Evolutionary conservation across 2,113 vertebrate genomes (phyloP), one percentile per base, ranked within the genome.

Genomic region (Murina feae): DNA sequence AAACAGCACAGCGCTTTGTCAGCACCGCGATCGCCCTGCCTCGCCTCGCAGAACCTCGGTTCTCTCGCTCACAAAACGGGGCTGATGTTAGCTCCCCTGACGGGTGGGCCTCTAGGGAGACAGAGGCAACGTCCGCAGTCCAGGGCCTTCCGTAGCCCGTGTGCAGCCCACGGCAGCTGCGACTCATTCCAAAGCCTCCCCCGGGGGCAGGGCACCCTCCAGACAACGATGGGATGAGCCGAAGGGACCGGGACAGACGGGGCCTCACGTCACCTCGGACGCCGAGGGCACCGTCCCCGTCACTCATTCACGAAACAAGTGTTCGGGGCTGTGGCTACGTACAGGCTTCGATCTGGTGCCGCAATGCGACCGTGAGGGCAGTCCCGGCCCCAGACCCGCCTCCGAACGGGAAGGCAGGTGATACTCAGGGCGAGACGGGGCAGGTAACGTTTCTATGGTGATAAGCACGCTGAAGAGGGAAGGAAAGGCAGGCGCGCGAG

Each of bases 11-110:
- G 20, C 6, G 28, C 7, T 39, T 47, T 1, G 4, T 25, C 16
- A 32, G 5, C 1, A 4, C 35, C 21, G 39, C 23, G 66, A 1
- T 30, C 1, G 9, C 16, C 28, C 21, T 30, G n/a, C n/a, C n/a
- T 6, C 17, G 16, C 28, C 44, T 69, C 35, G 16, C 0, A 0
- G 51, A 76, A 23, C 17, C 37, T 49, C 28, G 1, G 88, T n/a
- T 32, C 71, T 55, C 74, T 80, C 5, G 0, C 51, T 71, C 17
- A 66, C 32, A 37, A 82, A 83, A 44, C 5, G 44, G 72, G 28
- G 39, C 30, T 14, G 17, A 55, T 16, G 58, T 30, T 5, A 76
- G n/a, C 13, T 23, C 32, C 58, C 60, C 79, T 7, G 53, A 35
- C n/a, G 10, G 25, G 39, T 13, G 37, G 35, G 30, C 84, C 35